These are phyloP conservation scores for Sanderia malayensis DNA, from an alignment of 30 jellyfish, hydroid and myxozoan genomes.

Conservation along the genomic window DNA sequence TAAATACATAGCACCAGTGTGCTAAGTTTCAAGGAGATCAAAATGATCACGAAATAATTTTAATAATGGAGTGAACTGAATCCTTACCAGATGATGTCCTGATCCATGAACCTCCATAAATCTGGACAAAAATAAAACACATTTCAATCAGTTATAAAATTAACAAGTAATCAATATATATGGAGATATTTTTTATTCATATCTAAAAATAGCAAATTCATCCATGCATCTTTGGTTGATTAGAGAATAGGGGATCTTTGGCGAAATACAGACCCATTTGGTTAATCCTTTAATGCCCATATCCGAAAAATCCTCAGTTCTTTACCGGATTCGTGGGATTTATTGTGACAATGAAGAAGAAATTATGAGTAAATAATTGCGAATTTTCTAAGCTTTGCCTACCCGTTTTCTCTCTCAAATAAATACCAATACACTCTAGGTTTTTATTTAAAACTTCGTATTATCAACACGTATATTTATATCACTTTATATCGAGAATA, in stretches of 20 bases:
- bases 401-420: too few species aligned
- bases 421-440: too few species aligned
- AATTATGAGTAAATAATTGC: neutral
- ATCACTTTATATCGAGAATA: too few species aligned
- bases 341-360: neutral
- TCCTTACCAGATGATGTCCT: slow-evolving; percentile 60
- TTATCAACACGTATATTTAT: too few species aligned
- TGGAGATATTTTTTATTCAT: neutral
- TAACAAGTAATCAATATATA: neutral
- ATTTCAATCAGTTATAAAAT: neutral
- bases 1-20: neutral
- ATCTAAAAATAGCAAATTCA: neutral
- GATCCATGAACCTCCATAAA: slow-evolving; percentile 52
- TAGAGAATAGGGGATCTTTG: neutral
- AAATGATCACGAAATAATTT: slow-evolving; percentile 3
- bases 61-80: too few species aligned
- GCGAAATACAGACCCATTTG: neutral
- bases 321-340: slow-evolving; percentile 40
- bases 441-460: too few species aligned
- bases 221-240: neutral
- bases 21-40: neutral
- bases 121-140: slow-evolving; percentile 20
- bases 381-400: neutral
- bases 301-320: slow-evolving; percentile 36
- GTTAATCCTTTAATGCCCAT: slow-evolving; percentile 52